Base-by-base conservation (phyloP, 2,888 invertebrate species). In the Timema podura region DNA sequence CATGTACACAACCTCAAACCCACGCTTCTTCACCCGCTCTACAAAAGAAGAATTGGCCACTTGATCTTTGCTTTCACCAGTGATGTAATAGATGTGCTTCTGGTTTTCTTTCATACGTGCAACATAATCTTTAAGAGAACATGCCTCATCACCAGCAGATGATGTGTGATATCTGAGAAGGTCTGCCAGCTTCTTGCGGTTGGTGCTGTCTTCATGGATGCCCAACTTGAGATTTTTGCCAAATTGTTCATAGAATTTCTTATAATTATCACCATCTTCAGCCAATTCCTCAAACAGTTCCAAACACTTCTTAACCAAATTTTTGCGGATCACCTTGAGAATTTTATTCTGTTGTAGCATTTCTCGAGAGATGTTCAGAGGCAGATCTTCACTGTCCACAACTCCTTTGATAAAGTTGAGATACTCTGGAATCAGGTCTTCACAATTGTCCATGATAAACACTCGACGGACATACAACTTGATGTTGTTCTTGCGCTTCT, bases 371-470 rank as follows among this genome's bases (percentile, higher is more conserved):
- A 99, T 98, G 86, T 99, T 99, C 30, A 99, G 85, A 0, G 99
- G 98, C 77, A 99, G 84, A 85, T 99, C 98, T 83, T 99, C 98
- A 69, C 95, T 95, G 84, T 99, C 98, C 5, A 99, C 98, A n/a
- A 99, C 98, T 80, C 98, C 99, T 83, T 93, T 92, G 80, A 95
- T 88, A 84, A 95, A 95, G 85, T 95, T 98, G 75, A 99, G 85
- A 83, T 98, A 99, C 81, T 98, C 98, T 0, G 98, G 98, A 79
- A 99, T 98, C n/a, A 99, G 86, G 79, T 99, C 98, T 80, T 98
- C 98, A 79, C 98, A 98, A 85, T 98, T 98, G 84, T 99, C 98
- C 98, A 98, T 98, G 82, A 99, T 99, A 87, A 99, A 99, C 0
- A 99, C 98, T 74, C 98, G 87, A 68, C 98, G 89, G 0, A 99